Evolutionary conservation across 2,797 vertebrate species (phyloP).

Genomic region (Oryzias sinensis): DNA sequence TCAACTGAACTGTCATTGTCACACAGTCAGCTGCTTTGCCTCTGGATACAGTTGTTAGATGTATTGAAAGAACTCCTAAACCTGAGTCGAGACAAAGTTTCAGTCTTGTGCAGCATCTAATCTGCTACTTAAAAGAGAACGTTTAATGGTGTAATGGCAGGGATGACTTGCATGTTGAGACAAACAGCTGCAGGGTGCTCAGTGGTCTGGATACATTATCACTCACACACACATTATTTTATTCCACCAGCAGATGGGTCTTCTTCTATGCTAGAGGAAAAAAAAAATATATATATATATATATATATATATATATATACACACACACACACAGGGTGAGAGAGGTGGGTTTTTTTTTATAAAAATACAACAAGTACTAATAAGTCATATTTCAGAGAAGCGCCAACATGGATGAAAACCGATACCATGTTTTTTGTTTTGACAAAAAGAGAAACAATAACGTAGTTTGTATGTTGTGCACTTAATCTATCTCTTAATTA

Average conservation of each 20-base stretch:
- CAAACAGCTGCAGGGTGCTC: constrained; percentile 76
- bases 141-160: constrained; percentile 75
- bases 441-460: too few relatives aligned
- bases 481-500: too few relatives aligned
- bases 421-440: too few relatives aligned
- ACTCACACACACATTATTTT: constrained; percentile 67
- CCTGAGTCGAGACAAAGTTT: constrained; percentile 57
- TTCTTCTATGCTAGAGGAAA: constrained; percentile 41
- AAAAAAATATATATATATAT: constrained; percentile 34
- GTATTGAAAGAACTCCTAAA: constrained; percentile 22
- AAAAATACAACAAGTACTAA: too few relatives aligned
- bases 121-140: constrained; percentile 72
- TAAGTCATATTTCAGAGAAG: too few relatives aligned
- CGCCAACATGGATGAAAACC: too few relatives aligned
- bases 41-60: constrained; percentile 14
- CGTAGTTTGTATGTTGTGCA: too few relatives aligned
- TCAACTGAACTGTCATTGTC: constrained; percentile 23
- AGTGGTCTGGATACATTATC: constrained; percentile 75
- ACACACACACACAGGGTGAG: too few relatives aligned
- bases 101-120: constrained; percentile 59
- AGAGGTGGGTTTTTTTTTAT: too few relatives aligned
- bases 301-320: too few relatives aligned
- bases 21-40: constrained; percentile 49
- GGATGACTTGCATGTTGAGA: constrained; percentile 77
- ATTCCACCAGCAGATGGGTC: constrained; percentile 45